Evolutionary conservation across 2,113 vertebrate species (phyloP), one percentile per base, ranked within the genome.

Genomic region (Pontoporia blainvillei): DNA sequence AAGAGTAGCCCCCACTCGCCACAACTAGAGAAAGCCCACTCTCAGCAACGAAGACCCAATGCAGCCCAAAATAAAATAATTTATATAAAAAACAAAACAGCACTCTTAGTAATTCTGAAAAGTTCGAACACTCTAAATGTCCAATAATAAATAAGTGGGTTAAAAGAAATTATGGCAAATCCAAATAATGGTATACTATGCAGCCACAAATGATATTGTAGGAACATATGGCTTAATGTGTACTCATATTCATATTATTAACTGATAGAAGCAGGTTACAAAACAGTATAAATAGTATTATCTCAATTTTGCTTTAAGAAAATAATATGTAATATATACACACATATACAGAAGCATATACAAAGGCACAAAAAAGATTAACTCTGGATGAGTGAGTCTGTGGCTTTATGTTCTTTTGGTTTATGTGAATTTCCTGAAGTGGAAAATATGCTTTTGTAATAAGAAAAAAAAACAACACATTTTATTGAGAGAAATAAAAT

Each of bases 381-480:
- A 39, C 36, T 81, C 36, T 86, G 52, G 21, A 39, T 41, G 2
- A 21, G 8, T 49, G 27, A 41, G 34, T 52, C 41, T 86, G 25
- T 86, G 54, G 31, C 62, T 88, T 61, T 84, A 46, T 11, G 14
- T 73, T n/a, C 8, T 69, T 81, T 89, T 23, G 8, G 18, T 39
- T 85, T 95, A 17, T 20, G 8, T 86, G 73, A 85, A 84, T 95
- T 97, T 90, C 46, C 69, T 86, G 5, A 94, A 90, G 61, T 78
- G n/a, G 36, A 89, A 83, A 91, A 61, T 67, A 66, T 20, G 10
- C n/a, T 86, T 96, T 85, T 93, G 3, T 67, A 54, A 54, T 39
- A 72, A 89, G 20, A 1, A 29, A 3, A 6, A 31, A 89, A 64
- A 14, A 44, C 21, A 82, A 66, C 67, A 31, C 8, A 41, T 90